These are phyloP conservation scores for Tenthredo livida DNA, from an alignment of 2,888 invertebrate genomes.

Conservation along the genomic window DNA sequence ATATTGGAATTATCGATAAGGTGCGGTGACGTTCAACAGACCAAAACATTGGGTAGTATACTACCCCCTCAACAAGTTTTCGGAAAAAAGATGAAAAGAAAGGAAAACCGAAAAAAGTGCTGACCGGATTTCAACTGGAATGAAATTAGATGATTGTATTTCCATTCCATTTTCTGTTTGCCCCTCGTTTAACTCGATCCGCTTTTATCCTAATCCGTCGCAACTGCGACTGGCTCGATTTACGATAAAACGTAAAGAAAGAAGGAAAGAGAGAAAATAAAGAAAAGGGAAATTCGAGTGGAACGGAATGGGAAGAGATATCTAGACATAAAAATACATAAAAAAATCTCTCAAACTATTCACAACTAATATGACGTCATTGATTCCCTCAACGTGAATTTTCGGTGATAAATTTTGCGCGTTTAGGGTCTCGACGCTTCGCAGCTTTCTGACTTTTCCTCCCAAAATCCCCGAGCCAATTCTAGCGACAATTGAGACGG, in stretches of 20 bases:
- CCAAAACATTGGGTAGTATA: background rate
- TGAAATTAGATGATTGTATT: conserved; percentile 30
- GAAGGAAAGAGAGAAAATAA: background rate
- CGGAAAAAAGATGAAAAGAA: background rate
- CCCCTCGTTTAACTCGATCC: conserved; percentile 33
- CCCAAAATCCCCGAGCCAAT: background rate
- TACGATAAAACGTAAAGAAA: background rate
- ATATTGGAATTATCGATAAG: conserved; percentile 11
- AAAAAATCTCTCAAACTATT: background rate
- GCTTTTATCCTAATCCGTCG: conserved; percentile 40
- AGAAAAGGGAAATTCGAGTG: background rate
- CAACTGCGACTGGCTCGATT: conserved; percentile 31
- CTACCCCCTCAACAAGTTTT: background rate
- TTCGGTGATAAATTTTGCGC: background rate
- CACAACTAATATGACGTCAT: background rate
- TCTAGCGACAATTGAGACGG: background rate
- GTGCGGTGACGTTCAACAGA: background rate
- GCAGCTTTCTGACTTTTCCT: background rate
- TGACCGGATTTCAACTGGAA: conserved; percentile 16
- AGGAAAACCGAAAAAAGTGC: background rate
- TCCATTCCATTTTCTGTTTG: conserved; percentile 23
- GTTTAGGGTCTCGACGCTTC: background rate
- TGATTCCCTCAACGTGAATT: background rate
- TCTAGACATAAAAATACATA: background rate
- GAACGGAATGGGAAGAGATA: background rate